Evolutionary conservation across 2,113 vertebrate species (phyloP).

Genomic region (Dicentrarchus labrax): DNA sequence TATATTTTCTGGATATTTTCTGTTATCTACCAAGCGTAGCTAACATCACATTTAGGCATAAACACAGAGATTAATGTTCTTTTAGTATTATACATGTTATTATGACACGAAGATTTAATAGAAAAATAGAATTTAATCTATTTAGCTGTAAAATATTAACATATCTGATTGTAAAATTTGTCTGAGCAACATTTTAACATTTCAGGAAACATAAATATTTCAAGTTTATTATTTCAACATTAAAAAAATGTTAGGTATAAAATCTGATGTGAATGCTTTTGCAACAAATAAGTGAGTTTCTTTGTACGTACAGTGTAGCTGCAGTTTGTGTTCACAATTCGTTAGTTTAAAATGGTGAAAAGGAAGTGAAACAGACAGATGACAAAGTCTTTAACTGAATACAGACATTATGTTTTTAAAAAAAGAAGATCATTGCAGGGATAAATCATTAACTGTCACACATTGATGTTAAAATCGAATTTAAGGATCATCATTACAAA

Average conservation of each 20-base stretch:
- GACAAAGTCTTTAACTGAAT: slow-evolving; percentile 1
- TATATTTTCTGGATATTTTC: not conserved
- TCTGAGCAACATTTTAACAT: not conserved
- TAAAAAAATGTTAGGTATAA: not conserved
- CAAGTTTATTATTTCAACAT: not conserved
- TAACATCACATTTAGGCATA: not conserved
- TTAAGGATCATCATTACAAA: not conserved
- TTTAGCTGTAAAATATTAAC: not conserved
- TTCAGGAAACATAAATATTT: not conserved
- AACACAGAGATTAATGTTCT: not conserved
- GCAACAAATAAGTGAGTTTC: not conserved
- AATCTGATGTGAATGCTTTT: not conserved
- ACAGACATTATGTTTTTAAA: not conserved
- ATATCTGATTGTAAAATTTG: not conserved
- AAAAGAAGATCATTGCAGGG: not conserved
- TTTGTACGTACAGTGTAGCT: not conserved
- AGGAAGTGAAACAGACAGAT: slow-evolving; percentile 45
- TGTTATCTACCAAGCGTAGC: not conserved
- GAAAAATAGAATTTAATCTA: not conserved
- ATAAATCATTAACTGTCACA: not conserved
- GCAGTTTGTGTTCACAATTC: not conserved
- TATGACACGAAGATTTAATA: not conserved
- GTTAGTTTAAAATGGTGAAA: not conserved
- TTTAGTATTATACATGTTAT: not conserved
- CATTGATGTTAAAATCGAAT: not conserved